These are phyloP conservation scores for Ataeniobius toweri DNA, from an alignment of 2,797 vertebrate genomes.

Conservation along the genomic window DNA sequence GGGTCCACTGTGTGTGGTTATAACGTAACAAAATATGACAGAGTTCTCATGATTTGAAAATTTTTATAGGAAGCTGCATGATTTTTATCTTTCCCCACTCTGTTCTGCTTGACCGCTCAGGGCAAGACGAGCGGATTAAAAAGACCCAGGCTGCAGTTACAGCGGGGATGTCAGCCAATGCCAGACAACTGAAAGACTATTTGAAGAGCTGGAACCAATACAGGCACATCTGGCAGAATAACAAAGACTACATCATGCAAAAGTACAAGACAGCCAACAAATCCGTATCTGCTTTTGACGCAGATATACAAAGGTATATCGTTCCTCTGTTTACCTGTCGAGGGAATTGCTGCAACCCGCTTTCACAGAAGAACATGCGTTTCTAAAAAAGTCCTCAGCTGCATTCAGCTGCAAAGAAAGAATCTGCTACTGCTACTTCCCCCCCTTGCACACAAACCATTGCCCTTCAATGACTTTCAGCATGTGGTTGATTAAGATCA, in stretches of 20 bases:
- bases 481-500: neutral
- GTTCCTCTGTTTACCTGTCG: neutral
- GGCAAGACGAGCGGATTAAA: slow-evolving; percentile 85
- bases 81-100: neutral
- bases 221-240: slow-evolving; percentile 88
- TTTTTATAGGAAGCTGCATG: neutral
- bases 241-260: slow-evolving; percentile 87
- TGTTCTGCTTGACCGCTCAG: slow-evolving; percentile 60
- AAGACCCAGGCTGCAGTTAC: slow-evolving; percentile 85
- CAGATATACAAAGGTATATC: slow-evolving; percentile 85
- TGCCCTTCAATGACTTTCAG: neutral
- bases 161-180: slow-evolving; percentile 81
- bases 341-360: neutral
- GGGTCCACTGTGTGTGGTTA: neutral
- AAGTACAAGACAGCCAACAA: slow-evolving; percentile 85
- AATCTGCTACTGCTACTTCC: too few species aligned
- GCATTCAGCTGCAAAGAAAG: too few species aligned
- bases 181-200: slow-evolving; percentile 80
- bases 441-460: too few species aligned
- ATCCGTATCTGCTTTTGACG: slow-evolving; percentile 86
- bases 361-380: too few species aligned
- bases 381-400: too few species aligned
- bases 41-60: neutral
- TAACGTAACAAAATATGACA: neutral
- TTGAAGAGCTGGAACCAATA: slow-evolving; percentile 89